These are phyloP conservation scores for Amazona ochrocephala DNA, from an alignment of 2,797 vertebrate genomes.

Conservation along the genomic window DNA sequence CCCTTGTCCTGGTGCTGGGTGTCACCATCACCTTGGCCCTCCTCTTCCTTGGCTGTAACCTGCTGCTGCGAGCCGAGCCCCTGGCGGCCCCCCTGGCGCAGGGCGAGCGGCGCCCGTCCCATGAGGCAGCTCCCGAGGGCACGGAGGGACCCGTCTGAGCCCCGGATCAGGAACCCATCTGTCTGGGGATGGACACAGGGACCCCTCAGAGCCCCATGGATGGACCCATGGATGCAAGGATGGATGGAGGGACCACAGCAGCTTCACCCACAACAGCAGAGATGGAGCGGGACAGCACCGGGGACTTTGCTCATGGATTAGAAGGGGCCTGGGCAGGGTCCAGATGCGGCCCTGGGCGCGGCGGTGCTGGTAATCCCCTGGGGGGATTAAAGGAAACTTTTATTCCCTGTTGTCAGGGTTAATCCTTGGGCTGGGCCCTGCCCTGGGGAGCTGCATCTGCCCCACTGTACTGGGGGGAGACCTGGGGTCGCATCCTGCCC, in stretches of 20 bases:
- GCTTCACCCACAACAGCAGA: background rate
- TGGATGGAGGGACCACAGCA: background rate
- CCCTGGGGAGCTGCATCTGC: background rate
- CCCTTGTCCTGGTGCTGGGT: constrained; percentile 91
- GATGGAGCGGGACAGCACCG: background rate
- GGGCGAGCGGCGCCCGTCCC: background rate
- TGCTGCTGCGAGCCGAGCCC: constrained; percentile 91
- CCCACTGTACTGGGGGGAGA: fast-evolving
- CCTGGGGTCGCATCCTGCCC: background rate
- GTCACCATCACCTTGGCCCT: constrained; percentile 90
- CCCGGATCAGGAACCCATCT: too few species aligned
- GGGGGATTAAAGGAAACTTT: constrained; percentile 52
- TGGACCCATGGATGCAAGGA: background rate
- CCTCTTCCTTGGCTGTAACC: constrained; percentile 90
- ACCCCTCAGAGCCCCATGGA: background rate
- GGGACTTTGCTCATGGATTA: background rate
- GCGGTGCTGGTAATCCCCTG: background rate
- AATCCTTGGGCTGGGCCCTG: background rate
- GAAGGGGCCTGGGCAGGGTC: background rate
- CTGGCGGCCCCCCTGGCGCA: constrained; percentile 83
- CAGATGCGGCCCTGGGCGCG: background rate
- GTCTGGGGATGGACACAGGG: background rate
- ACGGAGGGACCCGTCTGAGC: background rate
- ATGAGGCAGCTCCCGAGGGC: fast-evolving
- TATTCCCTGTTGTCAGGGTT: constrained; percentile 14